Evolutionary conservation across 2,797 vertebrate species (phyloP).

Genomic region (Poecile montanus): DNA sequence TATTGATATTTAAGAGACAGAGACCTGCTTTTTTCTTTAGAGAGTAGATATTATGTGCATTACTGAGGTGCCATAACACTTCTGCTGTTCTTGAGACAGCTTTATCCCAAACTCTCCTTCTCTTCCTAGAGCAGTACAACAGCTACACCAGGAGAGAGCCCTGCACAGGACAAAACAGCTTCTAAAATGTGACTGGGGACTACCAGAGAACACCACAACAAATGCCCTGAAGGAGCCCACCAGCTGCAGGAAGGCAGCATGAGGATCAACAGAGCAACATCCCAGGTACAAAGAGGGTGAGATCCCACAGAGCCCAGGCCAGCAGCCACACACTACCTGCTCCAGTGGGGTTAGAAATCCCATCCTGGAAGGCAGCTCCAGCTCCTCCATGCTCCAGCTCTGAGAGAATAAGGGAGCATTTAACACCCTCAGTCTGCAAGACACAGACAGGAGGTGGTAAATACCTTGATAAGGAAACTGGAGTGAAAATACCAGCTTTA

Average conservation of each 20-base stretch:
- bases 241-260: neutral
- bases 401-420: neutral
- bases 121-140: neutral
- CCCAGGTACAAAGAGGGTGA: constrained; percentile 10
- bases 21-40: neutral
- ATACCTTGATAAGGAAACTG: constrained; percentile 69
- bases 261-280: neutral
- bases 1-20: neutral
- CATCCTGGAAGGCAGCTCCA: neutral
- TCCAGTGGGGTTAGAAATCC: neutral
- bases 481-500: constrained; percentile 66
- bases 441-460: constrained; percentile 57
- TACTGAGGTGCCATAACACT: neutral
- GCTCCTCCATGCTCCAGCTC: neutral
- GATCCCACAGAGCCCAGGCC: neutral
- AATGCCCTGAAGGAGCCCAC: neutral
- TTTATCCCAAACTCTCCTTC: neutral
- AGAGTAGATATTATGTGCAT: neutral
- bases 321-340: neutral
- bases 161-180: neutral
- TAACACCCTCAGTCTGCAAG: constrained; percentile 28
- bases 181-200: neutral
- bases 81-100: neutral
- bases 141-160: neutral
- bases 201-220: neutral